Evolutionary conservation across 2,797 vertebrate genomes (phyloP).

Genomic region (Hoplostethus atlanticus): DNA sequence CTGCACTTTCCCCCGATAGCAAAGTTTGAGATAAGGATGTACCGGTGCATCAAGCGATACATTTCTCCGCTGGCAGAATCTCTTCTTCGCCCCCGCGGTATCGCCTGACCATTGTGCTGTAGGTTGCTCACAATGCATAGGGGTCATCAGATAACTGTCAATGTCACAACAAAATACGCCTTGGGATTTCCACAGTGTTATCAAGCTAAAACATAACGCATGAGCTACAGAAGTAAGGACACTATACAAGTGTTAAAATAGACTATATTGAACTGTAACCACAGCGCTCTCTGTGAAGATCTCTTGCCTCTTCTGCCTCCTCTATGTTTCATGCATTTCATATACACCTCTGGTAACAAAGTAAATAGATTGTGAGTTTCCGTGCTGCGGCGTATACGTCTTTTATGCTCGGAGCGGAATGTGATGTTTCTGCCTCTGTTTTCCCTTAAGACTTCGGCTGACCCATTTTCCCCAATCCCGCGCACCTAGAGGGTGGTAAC

Average conservation of each 20-base stretch:
- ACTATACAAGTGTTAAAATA: constrained; percentile 11
- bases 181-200: constrained; percentile 17
- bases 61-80: constrained; percentile 15
- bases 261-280: constrained; percentile 47
- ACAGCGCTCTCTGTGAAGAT: constrained; percentile 36
- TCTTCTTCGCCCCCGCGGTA: constrained; percentile 10
- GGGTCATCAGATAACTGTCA: constrained; percentile 49
- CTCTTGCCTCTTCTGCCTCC: constrained; percentile 35
- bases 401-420: constrained; percentile 73
- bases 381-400: constrained; percentile 56
- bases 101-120: constrained; percentile 28
- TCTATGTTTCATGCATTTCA: constrained; percentile 60
- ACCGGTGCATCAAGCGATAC: constrained; percentile 13
- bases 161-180: constrained; percentile 11
- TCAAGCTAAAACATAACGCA: constrained; percentile 42
- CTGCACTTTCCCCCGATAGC: constrained; percentile 14
- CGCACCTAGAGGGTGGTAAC: constrained; percentile 66
- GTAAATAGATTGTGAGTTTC: constrained; percentile 78
- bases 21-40: constrained; percentile 21
- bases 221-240: constrained; percentile 18
- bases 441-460: constrained; percentile 74
- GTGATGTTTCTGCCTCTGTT: constrained; percentile 68
- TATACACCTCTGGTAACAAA: constrained; percentile 72
- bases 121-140: constrained; percentile 22
- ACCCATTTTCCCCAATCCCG: constrained; percentile 79